Evolutionary conservation across 2,113 vertebrate genomes (phyloP).

Genomic region (Petaurus breviceps): DNA sequence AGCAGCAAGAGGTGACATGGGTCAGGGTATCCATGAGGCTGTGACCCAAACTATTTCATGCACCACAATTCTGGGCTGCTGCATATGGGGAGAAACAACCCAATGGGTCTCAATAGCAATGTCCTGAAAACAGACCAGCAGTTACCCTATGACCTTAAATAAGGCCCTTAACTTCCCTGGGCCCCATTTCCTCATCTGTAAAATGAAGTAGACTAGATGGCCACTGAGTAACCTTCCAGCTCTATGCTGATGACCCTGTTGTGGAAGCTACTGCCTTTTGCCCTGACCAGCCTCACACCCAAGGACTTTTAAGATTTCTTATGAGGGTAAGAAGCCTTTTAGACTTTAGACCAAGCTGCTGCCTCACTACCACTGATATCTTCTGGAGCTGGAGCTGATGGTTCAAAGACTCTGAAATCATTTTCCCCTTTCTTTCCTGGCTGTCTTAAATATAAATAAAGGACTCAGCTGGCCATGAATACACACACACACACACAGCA

Average conservation of each 20-base stretch:
- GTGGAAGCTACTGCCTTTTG: conserved; percentile 8
- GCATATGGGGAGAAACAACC: not conserved
- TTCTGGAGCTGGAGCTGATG: not conserved
- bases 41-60: not conserved
- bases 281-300: conserved; percentile 4
- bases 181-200: not conserved
- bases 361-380: not conserved
- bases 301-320: not conserved
- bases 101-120: not conserved
- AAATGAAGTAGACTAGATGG: not conserved
- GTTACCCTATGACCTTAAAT: not conserved
- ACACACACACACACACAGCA: not conserved
- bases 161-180: not conserved
- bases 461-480: not conserved
- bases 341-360: conserved; percentile 3
- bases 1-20: not conserved
- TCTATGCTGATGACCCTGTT: not conserved
- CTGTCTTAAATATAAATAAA: not conserved
- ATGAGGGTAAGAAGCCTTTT: not conserved
- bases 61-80: not conserved
- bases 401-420: not conserved
- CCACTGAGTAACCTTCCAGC: not conserved
- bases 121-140: not conserved
- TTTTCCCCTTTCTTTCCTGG: not conserved
- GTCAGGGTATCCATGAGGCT: not conserved